phyloP scores from a whole-genome alignment of 1,140 invertebrate species.

The Drosophila parabipectinata region DNA sequence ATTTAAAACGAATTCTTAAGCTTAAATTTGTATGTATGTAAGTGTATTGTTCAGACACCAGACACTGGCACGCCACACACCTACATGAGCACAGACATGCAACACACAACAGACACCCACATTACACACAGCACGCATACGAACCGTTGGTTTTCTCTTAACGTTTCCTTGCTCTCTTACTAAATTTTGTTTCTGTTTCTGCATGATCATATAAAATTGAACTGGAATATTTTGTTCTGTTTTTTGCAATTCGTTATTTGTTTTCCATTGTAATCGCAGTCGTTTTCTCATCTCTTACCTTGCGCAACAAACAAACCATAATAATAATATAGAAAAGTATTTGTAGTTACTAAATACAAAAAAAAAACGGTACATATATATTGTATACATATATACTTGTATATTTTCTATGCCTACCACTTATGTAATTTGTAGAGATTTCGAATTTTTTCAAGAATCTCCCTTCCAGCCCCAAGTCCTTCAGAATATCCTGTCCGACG shows the following conservation, averaged over 20 bases:
- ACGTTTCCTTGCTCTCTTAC: conserved; percentile 19
- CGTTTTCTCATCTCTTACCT: conserved; percentile 39
- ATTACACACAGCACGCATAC: conserved; percentile 15
- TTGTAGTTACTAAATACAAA: conserved; percentile 78
- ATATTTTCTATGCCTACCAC: conserved; percentile 82
- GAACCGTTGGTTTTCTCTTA: conserved; percentile 32
- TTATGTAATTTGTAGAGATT: conserved; percentile 82
- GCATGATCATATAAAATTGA: conserved; percentile 23
- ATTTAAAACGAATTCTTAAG: conserved; percentile 73
- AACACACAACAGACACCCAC: not conserved
- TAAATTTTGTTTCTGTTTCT: not conserved
- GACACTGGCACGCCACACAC: conserved; percentile 11
- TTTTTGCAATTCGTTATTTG: conserved; percentile 13
- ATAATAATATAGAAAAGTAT: conserved; percentile 74
- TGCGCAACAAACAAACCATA: conserved; percentile 46
- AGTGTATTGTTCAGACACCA: conserved; percentile 63
- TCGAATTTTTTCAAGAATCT: conserved; percentile 54
- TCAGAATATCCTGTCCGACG: conserved; percentile 11
- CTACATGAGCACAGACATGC: not conserved
- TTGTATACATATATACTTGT: conserved; percentile 76
- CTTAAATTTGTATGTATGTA: conserved; percentile 78
- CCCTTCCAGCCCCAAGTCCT: conserved; percentile 4
- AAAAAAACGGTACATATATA: conserved; percentile 66
- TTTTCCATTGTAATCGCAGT: conserved; percentile 28
- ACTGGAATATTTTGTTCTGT: conserved; percentile 26